Percentiles rank a stretch among this genome's conserved stretches.
These are phyloP conservation scores for Corythornis leucogaster DNA, from an alignment of 2,797 vertebrate species.

Conservation along the genomic window DNA sequence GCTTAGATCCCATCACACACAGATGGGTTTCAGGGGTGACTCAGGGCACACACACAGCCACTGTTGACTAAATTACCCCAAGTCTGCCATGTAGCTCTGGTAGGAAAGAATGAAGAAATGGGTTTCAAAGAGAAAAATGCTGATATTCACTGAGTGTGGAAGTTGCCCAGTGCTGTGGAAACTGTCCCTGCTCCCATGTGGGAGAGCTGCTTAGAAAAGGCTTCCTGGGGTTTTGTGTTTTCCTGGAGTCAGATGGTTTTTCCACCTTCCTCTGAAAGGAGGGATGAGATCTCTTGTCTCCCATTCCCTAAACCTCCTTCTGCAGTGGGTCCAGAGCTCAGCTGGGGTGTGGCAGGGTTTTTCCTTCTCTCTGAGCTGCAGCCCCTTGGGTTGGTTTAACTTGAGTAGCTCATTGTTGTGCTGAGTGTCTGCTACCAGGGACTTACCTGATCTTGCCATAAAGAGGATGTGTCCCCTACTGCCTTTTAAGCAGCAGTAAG, in stretches of 20 bases:
- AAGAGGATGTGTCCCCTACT: not conserved
- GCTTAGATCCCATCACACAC: not conserved
- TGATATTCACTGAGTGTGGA: not conserved
- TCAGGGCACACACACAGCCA: not conserved
- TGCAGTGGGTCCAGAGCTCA: not conserved
- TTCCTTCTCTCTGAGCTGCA: not conserved
- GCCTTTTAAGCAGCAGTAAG: not conserved
- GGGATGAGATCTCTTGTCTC: not conserved
- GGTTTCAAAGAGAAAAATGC: not conserved
- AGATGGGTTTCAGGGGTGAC: not conserved
- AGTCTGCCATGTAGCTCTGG: not conserved
- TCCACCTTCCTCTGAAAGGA: fast-evolving
- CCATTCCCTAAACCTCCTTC: not conserved
- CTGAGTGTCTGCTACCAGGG: not conserved
- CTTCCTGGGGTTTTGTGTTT: not conserved
- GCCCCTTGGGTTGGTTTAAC: not conserved
- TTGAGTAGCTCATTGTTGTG: not conserved
- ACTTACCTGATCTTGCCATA: too few species aligned
- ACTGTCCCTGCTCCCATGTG: not conserved
- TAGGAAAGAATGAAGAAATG: not conserved
- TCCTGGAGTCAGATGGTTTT: not conserved
- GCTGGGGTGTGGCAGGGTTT: not conserved
- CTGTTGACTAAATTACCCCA: not conserved
- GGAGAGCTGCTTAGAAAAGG: not conserved
- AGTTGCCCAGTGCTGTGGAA: not conserved